These are phyloP conservation scores for Macrostomum lignano DNA, from an alignment of 1,140 invertebrate species.

Conservation along the genomic window DNA sequence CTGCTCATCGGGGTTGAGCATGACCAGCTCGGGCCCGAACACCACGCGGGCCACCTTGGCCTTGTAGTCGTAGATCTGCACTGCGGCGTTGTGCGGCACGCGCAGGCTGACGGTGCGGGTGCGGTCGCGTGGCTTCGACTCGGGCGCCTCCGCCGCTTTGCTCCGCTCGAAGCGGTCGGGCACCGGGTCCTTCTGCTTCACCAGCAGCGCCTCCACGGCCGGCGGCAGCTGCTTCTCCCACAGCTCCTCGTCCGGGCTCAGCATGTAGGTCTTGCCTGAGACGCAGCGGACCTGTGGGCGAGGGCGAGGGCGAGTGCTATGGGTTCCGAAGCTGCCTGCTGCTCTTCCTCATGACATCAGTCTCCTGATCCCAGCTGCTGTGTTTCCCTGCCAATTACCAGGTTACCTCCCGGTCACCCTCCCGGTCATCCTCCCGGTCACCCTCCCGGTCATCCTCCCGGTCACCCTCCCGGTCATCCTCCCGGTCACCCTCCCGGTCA, in stretches of 20 bases:
- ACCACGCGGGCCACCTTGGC: slow-evolving; percentile 31
- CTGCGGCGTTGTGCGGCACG: slow-evolving; percentile 33
- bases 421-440: too few species aligned
- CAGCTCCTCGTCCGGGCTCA: slow-evolving; percentile 32
- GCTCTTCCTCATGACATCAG: too few species aligned
- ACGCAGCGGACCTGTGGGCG: slow-evolving; percentile 24
- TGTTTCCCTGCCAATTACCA: too few species aligned
- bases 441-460: too few species aligned
- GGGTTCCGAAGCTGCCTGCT: too few species aligned
- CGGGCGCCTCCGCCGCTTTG: neutral
- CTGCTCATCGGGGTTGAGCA: slow-evolving; percentile 33
- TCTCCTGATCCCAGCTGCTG: too few species aligned
- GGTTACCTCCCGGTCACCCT: too few species aligned
- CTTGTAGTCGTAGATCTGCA: slow-evolving; percentile 33
- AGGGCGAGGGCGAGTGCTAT: too few species aligned
- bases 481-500: too few species aligned
- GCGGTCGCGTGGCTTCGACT: too few species aligned
- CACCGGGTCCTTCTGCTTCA: slow-evolving; percentile 21
- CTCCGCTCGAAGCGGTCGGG: slow-evolving; percentile 20
- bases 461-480: too few species aligned
- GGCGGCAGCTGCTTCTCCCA: slow-evolving; percentile 29
- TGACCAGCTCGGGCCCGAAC: slow-evolving; percentile 33
- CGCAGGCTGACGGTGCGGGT: too few species aligned
- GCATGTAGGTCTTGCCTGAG: slow-evolving; percentile 32
- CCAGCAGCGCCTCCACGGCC: slow-evolving; percentile 24